A percentile compares a stretch with the other conserved stretches of the same genome.
Conservation (phyloP, 2,888 invertebrate species). For the Mellilla xanthometata region DNA sequence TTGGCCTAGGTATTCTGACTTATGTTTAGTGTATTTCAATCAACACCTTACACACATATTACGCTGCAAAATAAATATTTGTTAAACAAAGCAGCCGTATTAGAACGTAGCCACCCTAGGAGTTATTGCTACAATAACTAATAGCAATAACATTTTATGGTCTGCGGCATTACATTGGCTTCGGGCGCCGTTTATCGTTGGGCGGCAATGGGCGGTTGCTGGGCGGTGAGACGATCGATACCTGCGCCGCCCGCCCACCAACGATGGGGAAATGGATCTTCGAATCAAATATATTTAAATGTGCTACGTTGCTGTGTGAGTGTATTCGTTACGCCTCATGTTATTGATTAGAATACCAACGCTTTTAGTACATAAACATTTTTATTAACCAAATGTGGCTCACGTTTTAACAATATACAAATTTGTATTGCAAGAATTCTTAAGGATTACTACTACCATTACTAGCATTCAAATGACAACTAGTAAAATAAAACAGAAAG, state of each 20-base stretch:
- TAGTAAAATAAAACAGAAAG: too few species aligned
- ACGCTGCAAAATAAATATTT: constrained; percentile 14
- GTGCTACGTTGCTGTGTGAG: background rate
- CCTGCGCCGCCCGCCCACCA: constrained; percentile 41
- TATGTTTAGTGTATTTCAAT: too few species aligned
- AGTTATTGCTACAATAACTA: constrained; percentile 63
- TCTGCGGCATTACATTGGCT: constrained; percentile 55
- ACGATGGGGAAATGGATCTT: constrained; percentile 20
- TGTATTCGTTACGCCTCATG: too few species aligned
- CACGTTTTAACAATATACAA: too few species aligned
- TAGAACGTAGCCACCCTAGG: constrained; percentile 42
- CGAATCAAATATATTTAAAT: constrained; percentile 18
- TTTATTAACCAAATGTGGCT: too few species aligned
- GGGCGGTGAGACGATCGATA: constrained; percentile 55
- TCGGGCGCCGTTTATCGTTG: constrained; percentile 50
- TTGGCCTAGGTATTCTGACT: too few species aligned
- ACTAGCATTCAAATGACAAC: too few species aligned
- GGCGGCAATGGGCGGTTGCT: constrained; percentile 55
- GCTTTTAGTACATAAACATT: too few species aligned
- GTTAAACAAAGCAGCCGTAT: constrained; percentile 34
- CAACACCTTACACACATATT: background rate
- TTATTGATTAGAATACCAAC: too few species aligned
- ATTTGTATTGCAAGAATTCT: too few species aligned
- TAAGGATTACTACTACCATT: too few species aligned
- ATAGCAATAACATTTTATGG: constrained; percentile 72